Percentiles rank a stretch among this genome's conserved stretches.
Conservation (phyloP, 2,113 vertebrate genomes). For the Bubo scandiacus region DNA sequence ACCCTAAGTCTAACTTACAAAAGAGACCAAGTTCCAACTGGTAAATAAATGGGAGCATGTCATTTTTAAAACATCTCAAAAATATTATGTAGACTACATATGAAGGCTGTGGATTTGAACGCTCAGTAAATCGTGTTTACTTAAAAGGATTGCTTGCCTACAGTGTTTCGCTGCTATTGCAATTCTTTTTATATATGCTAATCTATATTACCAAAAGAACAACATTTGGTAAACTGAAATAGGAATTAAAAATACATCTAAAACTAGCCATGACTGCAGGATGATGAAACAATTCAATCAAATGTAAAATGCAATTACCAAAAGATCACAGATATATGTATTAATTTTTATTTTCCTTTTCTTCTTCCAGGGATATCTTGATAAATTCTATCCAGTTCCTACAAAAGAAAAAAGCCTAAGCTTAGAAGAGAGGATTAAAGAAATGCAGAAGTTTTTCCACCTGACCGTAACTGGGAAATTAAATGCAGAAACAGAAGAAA, state of each 20-base stretch:
- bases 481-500: not conserved
- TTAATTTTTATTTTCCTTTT: not conserved
- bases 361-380: conserved; percentile 68
- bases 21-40: not conserved
- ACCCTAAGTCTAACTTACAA: not conserved
- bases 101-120: not conserved
- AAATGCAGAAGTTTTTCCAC: conserved; percentile 74
- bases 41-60: not conserved
- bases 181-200: not conserved
- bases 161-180: not conserved
- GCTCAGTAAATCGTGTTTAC: not conserved
- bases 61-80: not conserved
- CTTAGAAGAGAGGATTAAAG: conserved; percentile 62
- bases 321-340: not conserved
- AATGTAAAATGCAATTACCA: not conserved
- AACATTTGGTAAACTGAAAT: not conserved
- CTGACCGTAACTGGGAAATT: conserved; percentile 71
- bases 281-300: not conserved
- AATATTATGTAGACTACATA: not conserved
- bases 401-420: not conserved
- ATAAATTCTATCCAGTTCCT: conserved; percentile 58
- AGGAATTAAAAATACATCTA: not conserved
- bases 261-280: not conserved
- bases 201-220: not conserved
- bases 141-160: not conserved